Evolutionary conservation across 2,113 vertebrate genomes (phyloP).

Genomic region (Channa maculata): DNA sequence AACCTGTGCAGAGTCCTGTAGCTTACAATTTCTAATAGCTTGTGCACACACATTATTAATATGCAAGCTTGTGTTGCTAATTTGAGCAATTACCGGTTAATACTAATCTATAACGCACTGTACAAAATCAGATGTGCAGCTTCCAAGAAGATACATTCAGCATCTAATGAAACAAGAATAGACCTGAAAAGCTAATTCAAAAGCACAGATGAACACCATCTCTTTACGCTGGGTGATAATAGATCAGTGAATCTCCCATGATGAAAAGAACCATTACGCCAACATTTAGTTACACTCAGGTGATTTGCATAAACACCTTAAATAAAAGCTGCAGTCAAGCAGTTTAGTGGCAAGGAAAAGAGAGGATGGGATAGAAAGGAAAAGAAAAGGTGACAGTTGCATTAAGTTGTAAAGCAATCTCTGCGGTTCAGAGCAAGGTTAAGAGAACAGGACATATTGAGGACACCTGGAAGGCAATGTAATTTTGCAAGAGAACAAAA

Average conservation of each 20-base stretch:
- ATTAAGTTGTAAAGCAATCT: slow-evolving; percentile 58
- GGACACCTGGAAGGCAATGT: slow-evolving; percentile 61
- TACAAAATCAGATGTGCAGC: slow-evolving; percentile 22
- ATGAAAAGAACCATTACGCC: slow-evolving; percentile 52
- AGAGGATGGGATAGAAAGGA: slow-evolving; percentile 25
- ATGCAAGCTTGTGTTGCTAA: slow-evolving; percentile 8
- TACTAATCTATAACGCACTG: slow-evolving; percentile 10
- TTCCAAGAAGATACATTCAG: slow-evolving; percentile 9
- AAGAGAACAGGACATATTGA: slow-evolving; percentile 48
- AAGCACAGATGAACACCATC: slow-evolving; percentile 43
- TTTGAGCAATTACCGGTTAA: slow-evolving; percentile 16
- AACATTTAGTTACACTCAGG: slow-evolving; percentile 47
- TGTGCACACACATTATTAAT: slow-evolving; percentile 22
- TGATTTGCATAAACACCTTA: slow-evolving; percentile 57
- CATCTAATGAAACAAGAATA: slow-evolving; percentile 35
- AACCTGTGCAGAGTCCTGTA: slow-evolving; percentile 11
- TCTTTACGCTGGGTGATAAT: slow-evolving; percentile 47
- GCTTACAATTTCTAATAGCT: slow-evolving; percentile 2
- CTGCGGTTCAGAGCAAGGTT: slow-evolving; percentile 60
- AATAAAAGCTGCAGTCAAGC: slow-evolving; percentile 49
- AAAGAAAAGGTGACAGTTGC: slow-evolving; percentile 25
- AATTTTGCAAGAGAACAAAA: slow-evolving; percentile 59
- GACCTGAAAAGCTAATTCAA: slow-evolving; percentile 40
- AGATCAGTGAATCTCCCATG: slow-evolving; percentile 43
- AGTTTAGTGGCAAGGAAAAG: slow-evolving; percentile 16